A percentile compares a stretch with the other conserved stretches of the same genome.
Evolutionary conservation across 1,140 invertebrate genomes (phyloP).

Genomic region (Oncopodura yosiiana): DNA sequence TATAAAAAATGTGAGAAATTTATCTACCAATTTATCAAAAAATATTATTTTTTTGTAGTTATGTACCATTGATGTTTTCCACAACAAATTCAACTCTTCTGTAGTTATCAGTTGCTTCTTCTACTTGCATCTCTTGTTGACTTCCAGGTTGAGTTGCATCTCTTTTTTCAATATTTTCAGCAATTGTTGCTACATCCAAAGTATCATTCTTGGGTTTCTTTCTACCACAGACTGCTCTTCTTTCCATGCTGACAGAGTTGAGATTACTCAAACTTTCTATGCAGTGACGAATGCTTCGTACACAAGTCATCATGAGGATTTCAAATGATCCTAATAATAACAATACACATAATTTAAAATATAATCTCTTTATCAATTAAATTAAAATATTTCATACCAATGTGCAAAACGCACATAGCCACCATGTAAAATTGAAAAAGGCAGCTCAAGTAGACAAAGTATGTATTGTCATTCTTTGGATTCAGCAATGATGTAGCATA

Average conservation of each 20-base stretch:
- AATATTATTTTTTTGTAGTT: background rate
- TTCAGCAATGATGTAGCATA: slow-evolving; percentile 28
- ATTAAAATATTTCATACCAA: slow-evolving; percentile 2
- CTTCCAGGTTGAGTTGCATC: slow-evolving; percentile 34
- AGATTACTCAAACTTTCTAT: slow-evolving; percentile 31
- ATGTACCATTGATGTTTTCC: slow-evolving; percentile 30
- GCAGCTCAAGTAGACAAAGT: slow-evolving; percentile 15
- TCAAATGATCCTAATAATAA: slow-evolving; percentile 28
- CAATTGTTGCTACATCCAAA: slow-evolving; percentile 34
- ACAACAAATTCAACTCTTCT: slow-evolving; percentile 32
- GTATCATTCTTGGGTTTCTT: slow-evolving; percentile 36
- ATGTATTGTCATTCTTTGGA: slow-evolving; percentile 14
- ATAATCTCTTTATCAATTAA: background rate
- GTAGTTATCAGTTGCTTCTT: slow-evolving; percentile 35
- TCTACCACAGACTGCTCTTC: slow-evolving; percentile 32
- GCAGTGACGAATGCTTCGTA: slow-evolving; percentile 34
- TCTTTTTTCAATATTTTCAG: slow-evolving; percentile 35
- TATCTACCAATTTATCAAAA: background rate
- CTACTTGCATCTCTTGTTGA: slow-evolving; percentile 35
- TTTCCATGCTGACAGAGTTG: slow-evolving; percentile 33
- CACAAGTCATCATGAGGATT: slow-evolving; percentile 35
- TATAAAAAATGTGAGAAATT: background rate
- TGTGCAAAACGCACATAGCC: slow-evolving; percentile 28
- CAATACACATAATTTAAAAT: too few species aligned
- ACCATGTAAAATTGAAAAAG: slow-evolving; percentile 35